A percentile compares a stretch with the other conserved stretches of the same genome.
Evolutionary conservation across 2,888 invertebrate species (phyloP).

Genomic region (Drosophila robusta): DNA sequence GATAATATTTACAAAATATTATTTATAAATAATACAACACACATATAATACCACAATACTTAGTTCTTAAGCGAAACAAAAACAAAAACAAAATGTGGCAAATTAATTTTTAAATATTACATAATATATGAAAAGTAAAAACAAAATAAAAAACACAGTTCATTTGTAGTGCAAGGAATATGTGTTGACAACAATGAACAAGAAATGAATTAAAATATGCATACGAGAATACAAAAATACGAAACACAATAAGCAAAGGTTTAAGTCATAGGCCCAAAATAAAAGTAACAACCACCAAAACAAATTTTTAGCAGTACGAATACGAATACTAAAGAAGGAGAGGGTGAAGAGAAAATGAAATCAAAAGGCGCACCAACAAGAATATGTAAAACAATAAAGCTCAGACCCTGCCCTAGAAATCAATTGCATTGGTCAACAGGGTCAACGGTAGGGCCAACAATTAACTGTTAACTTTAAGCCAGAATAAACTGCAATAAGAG

Average conservation of each 20-base stretch:
- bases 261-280: conserved; percentile 77
- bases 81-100: conserved; percentile 65
- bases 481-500: conserved; percentile 31
- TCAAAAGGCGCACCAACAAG: conserved; percentile 33
- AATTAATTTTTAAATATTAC: conserved; percentile 71
- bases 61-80: conserved; percentile 57
- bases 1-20: conserved; percentile 72
- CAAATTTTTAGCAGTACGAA: conserved; percentile 67
- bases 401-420: conserved; percentile 26
- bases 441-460: conserved; percentile 34
- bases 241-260: conserved; percentile 74
- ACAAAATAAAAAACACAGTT: conserved; percentile 42
- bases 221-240: conserved; percentile 36
- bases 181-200: conserved; percentile 29
- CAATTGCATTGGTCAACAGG: conserved; percentile 22
- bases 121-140: conserved; percentile 29
- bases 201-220: conserved; percentile 34
- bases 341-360: conserved; percentile 28
- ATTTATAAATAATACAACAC: conserved; percentile 54
- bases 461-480: conserved; percentile 69
- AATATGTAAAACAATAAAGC: conserved; percentile 22
- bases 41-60: conserved; percentile 40
- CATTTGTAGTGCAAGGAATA: conserved; percentile 70
- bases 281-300: conserved; percentile 67
- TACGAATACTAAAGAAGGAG: conserved; percentile 26